Evolutionary conservation across 2,888 invertebrate genomes (phyloP).

Genomic region (Drosophila crucigera): DNA sequence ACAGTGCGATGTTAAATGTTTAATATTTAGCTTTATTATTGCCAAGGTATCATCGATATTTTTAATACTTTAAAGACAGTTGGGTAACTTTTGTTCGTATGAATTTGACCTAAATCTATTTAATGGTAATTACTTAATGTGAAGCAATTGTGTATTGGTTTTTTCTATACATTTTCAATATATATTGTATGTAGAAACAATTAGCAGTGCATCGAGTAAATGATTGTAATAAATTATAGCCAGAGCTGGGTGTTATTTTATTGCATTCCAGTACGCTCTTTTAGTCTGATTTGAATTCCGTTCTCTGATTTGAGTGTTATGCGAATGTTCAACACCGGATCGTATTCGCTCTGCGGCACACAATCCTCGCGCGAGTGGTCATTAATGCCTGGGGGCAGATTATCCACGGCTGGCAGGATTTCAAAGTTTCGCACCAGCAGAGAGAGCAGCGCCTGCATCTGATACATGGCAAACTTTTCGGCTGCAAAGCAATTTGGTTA

Average conservation of each 20-base stretch:
- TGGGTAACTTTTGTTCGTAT: not conserved
- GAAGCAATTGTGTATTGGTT: not conserved
- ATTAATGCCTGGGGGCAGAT: conserved; percentile 73
- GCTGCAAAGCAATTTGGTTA: conserved; percentile 65
- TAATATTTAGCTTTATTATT: not conserved
- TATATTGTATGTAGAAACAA: not conserved
- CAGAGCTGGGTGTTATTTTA: not conserved
- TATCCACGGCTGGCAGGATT: conserved; percentile 75
- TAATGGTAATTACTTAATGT: not conserved
- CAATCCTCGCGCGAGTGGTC: conserved; percentile 73
- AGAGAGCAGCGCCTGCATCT: conserved; percentile 86
- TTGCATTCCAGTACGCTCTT: conserved; percentile 41
- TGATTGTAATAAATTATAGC: not conserved
- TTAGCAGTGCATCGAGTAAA: not conserved
- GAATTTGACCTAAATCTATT: not conserved
- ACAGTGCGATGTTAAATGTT: not conserved
- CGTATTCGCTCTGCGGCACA: conserved; percentile 76
- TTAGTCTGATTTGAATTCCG: conserved; percentile 85
- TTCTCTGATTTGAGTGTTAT: conserved; percentile 86
- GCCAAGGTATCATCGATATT: not conserved
- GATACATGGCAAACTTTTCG: conserved; percentile 86
- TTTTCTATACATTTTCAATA: not conserved
- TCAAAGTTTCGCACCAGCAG: conserved; percentile 86
- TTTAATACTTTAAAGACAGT: not conserved
- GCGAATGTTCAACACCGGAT: conserved; percentile 85